Evolutionary conservation across 2,113 vertebrate genomes (phyloP).

Genomic region (Boulengeromyrus knoepffleri): DNA sequence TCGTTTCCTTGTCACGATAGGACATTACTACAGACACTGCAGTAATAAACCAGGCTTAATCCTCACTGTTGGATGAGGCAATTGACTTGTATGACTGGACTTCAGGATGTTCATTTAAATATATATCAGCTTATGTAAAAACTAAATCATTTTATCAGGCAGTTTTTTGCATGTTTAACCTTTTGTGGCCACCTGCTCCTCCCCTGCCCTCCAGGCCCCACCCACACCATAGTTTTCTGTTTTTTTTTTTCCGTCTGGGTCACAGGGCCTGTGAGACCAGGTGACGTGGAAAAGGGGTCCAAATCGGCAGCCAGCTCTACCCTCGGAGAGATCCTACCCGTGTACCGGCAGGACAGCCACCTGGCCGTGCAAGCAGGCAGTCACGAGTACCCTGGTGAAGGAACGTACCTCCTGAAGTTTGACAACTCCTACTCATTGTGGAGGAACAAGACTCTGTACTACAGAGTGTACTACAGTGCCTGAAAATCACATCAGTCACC

Average conservation of each 20-base stretch:
- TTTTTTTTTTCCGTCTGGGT: not conserved
- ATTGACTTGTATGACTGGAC: not conserved
- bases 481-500: conserved; percentile 38
- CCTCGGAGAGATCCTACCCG: conserved; percentile 81
- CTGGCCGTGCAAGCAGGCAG: conserved; percentile 80
- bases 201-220: not conserved
- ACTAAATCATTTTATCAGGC: not conserved
- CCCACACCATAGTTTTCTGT: not conserved
- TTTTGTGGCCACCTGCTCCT: not conserved
- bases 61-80: not conserved
- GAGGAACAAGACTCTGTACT: conserved; percentile 95
- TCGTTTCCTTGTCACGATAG: not conserved
- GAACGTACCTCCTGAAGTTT: conserved; percentile 93
- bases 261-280: conserved; percentile 71
- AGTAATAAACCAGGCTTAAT: not conserved
- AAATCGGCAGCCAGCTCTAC: conserved; percentile 67
- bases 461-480: conserved; percentile 87
- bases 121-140: not conserved
- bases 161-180: not conserved
- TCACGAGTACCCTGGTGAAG: conserved; percentile 91
- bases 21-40: not conserved
- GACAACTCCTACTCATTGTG: conserved; percentile 97
- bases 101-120: not conserved
- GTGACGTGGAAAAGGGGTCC: conserved; percentile 88
- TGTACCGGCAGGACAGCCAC: conserved; percentile 92